These are phyloP conservation scores for Sebastes hubbsi DNA, from an alignment of 2,797 vertebrate species.

Conservation along the genomic window DNA sequence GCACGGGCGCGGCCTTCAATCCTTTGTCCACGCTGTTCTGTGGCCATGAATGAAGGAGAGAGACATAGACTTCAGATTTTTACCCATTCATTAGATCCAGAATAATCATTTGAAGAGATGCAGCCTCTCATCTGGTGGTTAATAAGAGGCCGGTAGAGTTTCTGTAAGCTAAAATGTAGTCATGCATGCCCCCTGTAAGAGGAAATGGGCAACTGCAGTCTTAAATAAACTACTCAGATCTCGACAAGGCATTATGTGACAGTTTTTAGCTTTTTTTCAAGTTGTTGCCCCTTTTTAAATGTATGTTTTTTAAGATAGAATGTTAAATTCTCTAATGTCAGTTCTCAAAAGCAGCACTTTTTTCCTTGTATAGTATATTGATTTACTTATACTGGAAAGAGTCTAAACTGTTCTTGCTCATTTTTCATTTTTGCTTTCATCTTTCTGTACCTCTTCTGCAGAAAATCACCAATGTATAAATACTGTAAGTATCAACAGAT, in stretches of 20 bases:
- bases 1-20: constrained; percentile 15
- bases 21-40: not conserved
- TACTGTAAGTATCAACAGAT: not conserved
- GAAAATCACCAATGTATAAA: not conserved
- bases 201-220: constrained; percentile 68
- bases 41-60: constrained; percentile 34
- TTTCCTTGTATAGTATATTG: not conserved
- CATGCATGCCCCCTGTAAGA: constrained; percentile 79
- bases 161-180: constrained; percentile 54
- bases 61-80: not conserved
- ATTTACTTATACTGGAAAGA: not conserved
- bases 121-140: constrained; percentile 34
- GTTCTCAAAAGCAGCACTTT: not conserved
- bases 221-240: constrained; percentile 7
- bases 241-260: not conserved
- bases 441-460: not conserved
- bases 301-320: not conserved
- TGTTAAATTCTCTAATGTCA: not conserved
- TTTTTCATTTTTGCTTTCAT: not conserved
- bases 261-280: not conserved
- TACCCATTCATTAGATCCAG: constrained; percentile 31
- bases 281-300: not conserved
- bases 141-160: constrained; percentile 21
- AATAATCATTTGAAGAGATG: constrained; percentile 24
- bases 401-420: not conserved